Percentiles rank a stretch among this genome's conserved stretches.
Evolutionary conservation across 2,888 invertebrate genomes (phyloP).

Genomic region (Catotricha subobsoleta): DNA sequence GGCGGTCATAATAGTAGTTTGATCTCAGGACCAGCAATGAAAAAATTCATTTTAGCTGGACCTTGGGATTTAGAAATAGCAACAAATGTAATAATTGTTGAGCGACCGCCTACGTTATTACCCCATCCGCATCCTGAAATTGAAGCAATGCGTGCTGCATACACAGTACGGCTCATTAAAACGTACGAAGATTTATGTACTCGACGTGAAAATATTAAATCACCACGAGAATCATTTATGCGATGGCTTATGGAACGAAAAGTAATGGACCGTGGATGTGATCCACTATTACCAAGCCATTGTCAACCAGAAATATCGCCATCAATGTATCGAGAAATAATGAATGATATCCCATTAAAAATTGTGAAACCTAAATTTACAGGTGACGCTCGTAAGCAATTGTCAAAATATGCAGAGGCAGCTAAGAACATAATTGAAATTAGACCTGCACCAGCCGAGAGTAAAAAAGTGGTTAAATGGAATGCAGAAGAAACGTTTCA

Average conservation of each 20-base stretch:
- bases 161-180: slow-evolving; percentile 68
- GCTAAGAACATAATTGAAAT: slow-evolving; percentile 95
- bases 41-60: slow-evolving; percentile 73
- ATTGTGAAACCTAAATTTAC: slow-evolving; percentile 89
- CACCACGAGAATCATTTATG: slow-evolving; percentile 91
- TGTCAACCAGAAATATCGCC: slow-evolving; percentile 84
- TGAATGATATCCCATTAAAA: slow-evolving; percentile 96
- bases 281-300: slow-evolving; percentile 79
- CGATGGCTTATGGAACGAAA: slow-evolving; percentile 93
- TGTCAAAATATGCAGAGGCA: slow-evolving; percentile 86
- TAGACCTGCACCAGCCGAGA: slow-evolving; percentile 78
- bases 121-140: slow-evolving; percentile 91
- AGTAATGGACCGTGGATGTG: slow-evolving; percentile 73
- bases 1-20: slow-evolving; percentile 12
- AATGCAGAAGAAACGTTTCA: slow-evolving; percentile 95
- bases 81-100: slow-evolving; percentile 67
- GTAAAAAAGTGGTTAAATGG: slow-evolving; percentile 95
- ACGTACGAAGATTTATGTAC: slow-evolving; percentile 90
- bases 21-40: slow-evolving; percentile 45
- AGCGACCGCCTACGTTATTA: slow-evolving; percentile 64
- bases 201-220: slow-evolving; percentile 81
- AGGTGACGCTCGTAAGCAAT: slow-evolving; percentile 85
- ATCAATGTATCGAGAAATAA: slow-evolving; percentile 92
- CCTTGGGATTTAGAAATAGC: slow-evolving; percentile 91
- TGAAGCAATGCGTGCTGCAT: slow-evolving; percentile 67